Percentiles rank a stretch among this genome's conserved stretches.
Evolutionary conservation across 2,888 invertebrate genomes (phyloP).

Genomic region (Protonemura montana): DNA sequence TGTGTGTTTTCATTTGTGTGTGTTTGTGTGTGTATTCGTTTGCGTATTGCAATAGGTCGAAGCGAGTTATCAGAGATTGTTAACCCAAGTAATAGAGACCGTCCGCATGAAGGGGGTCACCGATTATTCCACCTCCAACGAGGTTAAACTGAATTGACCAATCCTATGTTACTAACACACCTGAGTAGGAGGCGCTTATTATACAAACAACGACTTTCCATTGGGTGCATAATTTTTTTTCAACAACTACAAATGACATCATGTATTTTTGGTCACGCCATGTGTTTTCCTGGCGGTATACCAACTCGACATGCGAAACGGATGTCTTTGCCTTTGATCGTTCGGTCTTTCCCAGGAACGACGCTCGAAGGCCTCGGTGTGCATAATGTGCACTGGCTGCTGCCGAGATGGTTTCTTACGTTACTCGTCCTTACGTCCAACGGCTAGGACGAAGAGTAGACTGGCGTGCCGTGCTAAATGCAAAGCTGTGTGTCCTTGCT

Average conservation of each 20-base stretch:
- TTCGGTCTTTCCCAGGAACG: neutral
- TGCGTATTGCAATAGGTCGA: neutral
- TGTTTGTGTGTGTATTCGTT: neutral
- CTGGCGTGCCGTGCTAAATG: too few species aligned
- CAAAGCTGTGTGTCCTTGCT: too few species aligned
- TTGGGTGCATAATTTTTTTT: constrained; percentile 46
- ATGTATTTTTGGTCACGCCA: constrained; percentile 46
- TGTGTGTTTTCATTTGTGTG: neutral
- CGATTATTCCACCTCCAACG: constrained; percentile 45
- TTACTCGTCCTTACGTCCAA: too few species aligned
- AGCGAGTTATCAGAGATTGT: constrained; percentile 18
- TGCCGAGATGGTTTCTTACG: too few species aligned
- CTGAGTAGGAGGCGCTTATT: constrained; percentile 44
- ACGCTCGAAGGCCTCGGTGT: neutral
- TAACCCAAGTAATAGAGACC: constrained; percentile 25
- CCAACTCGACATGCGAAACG: constrained; percentile 1
- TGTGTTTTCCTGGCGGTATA: constrained; percentile 35
- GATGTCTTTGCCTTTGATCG: neutral
- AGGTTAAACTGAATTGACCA: constrained; percentile 43
- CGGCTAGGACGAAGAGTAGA: neutral
- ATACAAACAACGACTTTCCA: constrained; percentile 41
- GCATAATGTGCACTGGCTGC: too few species aligned
- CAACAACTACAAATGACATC: constrained; percentile 45
- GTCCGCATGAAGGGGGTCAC: constrained; percentile 43
- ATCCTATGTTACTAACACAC: constrained; percentile 43